Evolutionary conservation across 2,113 vertebrate genomes (phyloP), one percentile per base, ranked within the genome.

Genomic region (Asarcornis scutulata): DNA sequence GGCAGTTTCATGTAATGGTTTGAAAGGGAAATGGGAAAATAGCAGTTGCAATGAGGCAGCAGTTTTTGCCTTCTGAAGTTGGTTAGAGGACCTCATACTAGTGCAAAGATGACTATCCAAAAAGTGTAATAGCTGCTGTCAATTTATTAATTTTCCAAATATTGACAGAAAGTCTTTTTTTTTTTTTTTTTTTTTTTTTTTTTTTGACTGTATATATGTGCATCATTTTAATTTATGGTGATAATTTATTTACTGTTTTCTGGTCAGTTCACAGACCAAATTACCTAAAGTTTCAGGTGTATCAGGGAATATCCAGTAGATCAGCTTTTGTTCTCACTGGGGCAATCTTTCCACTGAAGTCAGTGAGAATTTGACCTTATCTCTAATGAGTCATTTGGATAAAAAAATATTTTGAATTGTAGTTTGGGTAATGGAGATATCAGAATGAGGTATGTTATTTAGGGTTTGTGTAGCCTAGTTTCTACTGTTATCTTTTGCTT

Each of bases 401-500:
- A 82, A 86, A 21, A 77, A 59, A 48, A 32, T 0, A 2, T 92
- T 86, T 93, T 93, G 42, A 81, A 25, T 42, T 58, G 11, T 44
- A 14, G 5, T 71, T 91, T 34, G 6, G 58, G 62, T 91, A 93
- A 66, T 2, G 4, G 87, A 1, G 0, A 26, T 76, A 73, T 42
- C 4, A 5, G 68, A 84, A 89, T 50, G 6, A 76, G 10, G 29
- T 55, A 38, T 9, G 53, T 81, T 79, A 73, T 73, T 59, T 86
- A 82, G 69, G 31, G 40, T 76, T 84, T 52, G 86, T 73, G 7
- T 72, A 17, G 42, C 76, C 78, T 89, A 75, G 31, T 82, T 92
- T 91, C 58, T 69, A 13, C 32, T 91, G 38, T 62, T 93, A 94
- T 69, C 21, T 88, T 95, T 81, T 96, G 44, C 36, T 83, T 85